These are phyloP conservation scores for Coenobita brevimanus DNA, from an alignment of 1,140 invertebrate genomes.

Conservation along the genomic window DNA sequence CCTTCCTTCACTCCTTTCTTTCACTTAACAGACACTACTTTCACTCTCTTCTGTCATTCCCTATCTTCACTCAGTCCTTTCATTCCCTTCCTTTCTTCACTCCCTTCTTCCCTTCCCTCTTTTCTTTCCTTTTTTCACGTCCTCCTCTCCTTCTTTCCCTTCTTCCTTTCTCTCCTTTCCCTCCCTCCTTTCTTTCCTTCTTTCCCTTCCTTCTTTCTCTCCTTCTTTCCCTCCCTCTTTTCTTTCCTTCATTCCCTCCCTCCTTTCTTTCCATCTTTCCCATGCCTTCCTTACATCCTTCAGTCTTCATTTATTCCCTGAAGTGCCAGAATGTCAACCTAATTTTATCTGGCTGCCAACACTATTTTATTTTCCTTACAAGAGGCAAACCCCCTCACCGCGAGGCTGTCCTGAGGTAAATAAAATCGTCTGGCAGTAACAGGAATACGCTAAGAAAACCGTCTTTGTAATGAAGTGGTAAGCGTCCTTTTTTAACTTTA, in stretches of 20 bases:
- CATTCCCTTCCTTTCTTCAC: not conserved
- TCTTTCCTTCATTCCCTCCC: too few relatives aligned
- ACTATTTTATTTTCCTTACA: too few relatives aligned
- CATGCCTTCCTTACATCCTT: not conserved
- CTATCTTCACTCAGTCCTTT: not conserved
- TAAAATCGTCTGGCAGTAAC: too few relatives aligned
- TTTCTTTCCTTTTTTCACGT: not conserved
- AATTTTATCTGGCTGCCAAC: not conserved
- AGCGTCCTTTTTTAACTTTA: too few relatives aligned
- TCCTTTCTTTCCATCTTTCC: not conserved
- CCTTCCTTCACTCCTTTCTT: too few relatives aligned
- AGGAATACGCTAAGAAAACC: too few relatives aligned
- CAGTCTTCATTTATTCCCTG: too few relatives aligned
- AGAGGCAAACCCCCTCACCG: too few relatives aligned
- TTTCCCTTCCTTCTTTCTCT: not conserved
- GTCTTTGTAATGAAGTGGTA: too few relatives aligned
- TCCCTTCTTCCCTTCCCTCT: not conserved
- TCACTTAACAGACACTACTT: too few relatives aligned
- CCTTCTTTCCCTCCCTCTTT: not conserved
- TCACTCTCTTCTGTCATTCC: not conserved
- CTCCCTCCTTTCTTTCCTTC: not conserved
- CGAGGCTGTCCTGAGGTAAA: too few relatives aligned
- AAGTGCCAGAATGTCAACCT: not conserved
- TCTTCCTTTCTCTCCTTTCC: not conserved
- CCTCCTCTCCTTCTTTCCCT: not conserved